phyloP scores from a whole-genome alignment of 2,888 invertebrate genomes.

The Dendrolimus houi region DNA sequence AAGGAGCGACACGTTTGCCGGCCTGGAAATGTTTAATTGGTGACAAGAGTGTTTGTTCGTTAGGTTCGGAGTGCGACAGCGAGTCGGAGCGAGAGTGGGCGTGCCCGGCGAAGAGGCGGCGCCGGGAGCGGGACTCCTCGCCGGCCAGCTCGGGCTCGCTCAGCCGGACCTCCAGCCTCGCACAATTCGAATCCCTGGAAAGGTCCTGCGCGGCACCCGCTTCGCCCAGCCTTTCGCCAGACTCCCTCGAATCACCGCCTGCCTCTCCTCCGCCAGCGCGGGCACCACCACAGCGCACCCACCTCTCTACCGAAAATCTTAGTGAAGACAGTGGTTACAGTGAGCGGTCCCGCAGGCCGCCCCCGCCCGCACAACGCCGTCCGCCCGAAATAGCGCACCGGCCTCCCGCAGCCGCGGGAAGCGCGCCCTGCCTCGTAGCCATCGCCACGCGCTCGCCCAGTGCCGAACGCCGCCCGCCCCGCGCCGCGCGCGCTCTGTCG shows the following conservation, averaged over 20 bases:
- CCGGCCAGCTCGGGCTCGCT: constrained; percentile 74
- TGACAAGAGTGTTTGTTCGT: constrained; percentile 19
- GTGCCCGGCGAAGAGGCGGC: constrained; percentile 84
- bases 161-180: constrained; percentile 86
- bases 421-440: constrained; percentile 52
- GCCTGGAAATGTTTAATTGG: constrained; percentile 1
- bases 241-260: constrained; percentile 64
- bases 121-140: constrained; percentile 74
- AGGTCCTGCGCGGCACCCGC: constrained; percentile 67
- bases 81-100: constrained; percentile 85
- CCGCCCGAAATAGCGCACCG: constrained; percentile 51
- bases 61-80: constrained; percentile 76
- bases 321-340: constrained; percentile 89
- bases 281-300: constrained; percentile 49
- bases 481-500: constrained; percentile 61
- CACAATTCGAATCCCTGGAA: constrained; percentile 91
- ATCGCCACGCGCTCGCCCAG: constrained; percentile 26
- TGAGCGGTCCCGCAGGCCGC: constrained; percentile 69
- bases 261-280: constrained; percentile 52
- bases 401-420: constrained; percentile 46
- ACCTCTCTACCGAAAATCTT: constrained; percentile 84
- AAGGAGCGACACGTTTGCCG: constrained; percentile 27
- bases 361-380: constrained; percentile 40
- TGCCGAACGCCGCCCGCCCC: constrained; percentile 48
- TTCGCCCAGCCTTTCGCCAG: constrained; percentile 64